Evolutionary conservation across 2,888 invertebrate genomes (phyloP).

Genomic region (Brachyptera putata): DNA sequence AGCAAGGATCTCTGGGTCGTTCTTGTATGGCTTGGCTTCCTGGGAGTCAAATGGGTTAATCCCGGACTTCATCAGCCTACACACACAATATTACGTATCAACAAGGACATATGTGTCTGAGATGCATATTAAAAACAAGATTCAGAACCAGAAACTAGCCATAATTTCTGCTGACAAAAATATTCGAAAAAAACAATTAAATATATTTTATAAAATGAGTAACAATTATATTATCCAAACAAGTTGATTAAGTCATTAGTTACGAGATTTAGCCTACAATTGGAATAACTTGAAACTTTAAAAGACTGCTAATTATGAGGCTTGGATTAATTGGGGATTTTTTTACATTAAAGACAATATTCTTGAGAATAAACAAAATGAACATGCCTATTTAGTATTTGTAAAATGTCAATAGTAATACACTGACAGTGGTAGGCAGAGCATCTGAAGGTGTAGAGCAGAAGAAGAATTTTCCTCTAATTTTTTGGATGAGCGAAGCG

Average conservation of each 20-base stretch:
- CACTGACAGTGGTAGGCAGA: too few species aligned
- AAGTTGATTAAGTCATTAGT: too few species aligned
- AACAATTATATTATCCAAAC: background rate
- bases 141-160: background rate
- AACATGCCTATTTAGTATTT: too few species aligned
- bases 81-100: background rate
- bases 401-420: too few species aligned
- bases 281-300: too few species aligned
- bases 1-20: constrained; percentile 97
- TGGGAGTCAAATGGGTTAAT: constrained; percentile 99
- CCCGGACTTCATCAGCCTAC: constrained; percentile 96
- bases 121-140: constrained; percentile 4
- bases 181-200: background rate
- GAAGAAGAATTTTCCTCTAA: too few species aligned
- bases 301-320: too few species aligned
- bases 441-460: too few species aligned
- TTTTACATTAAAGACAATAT: too few species aligned
- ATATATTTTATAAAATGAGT: background rate
- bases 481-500: too few species aligned
- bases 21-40: constrained; percentile 99
- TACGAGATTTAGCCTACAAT: background rate
- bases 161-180: constrained; percentile 17
- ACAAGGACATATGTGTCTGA: background rate
- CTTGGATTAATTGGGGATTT: too few species aligned
- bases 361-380: too few species aligned